Evolutionary conservation across 2,888 invertebrate genomes (phyloP).

Genomic region (Cylindroiulus punctatus): DNA sequence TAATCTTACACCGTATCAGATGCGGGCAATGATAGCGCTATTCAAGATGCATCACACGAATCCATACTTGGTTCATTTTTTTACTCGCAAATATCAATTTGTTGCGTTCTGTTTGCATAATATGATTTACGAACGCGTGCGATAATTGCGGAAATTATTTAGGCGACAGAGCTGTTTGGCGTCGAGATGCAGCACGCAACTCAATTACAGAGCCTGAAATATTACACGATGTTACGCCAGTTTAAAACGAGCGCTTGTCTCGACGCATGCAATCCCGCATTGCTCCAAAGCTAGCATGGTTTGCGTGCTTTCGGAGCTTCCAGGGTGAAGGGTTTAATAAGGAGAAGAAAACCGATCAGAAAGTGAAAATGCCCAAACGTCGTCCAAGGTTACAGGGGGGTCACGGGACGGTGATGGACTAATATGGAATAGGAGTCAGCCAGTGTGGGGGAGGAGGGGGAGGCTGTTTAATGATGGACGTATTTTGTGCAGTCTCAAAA

Average conservation of each 20-base stretch:
- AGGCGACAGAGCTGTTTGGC: conserved; percentile 22
- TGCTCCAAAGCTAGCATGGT: not conserved
- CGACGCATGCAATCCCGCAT: not conserved
- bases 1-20: too few species aligned
- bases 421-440: too few species aligned
- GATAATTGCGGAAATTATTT: conserved; percentile 36
- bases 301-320: not conserved
- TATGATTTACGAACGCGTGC: conserved; percentile 25
- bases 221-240: not conserved
- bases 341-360: not conserved
- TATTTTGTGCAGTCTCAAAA: too few species aligned
- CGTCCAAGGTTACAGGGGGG: too few species aligned
- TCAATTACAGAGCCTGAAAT: conserved; percentile 24
- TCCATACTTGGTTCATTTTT: not conserved
- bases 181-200: conserved; percentile 43
- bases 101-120: conserved; percentile 39
- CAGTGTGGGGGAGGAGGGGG: too few species aligned
- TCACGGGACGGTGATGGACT: too few species aligned
- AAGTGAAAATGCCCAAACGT: too few species aligned
- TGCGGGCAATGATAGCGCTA: not conserved
- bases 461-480: too few species aligned
- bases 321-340: not conserved
- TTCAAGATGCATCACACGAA: not conserved
- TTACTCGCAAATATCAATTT: not conserved
- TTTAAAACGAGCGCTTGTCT: not conserved